Base-by-base conservation (phyloP, 2,113 vertebrate species). In the Sisor rabdophorus region DNA sequence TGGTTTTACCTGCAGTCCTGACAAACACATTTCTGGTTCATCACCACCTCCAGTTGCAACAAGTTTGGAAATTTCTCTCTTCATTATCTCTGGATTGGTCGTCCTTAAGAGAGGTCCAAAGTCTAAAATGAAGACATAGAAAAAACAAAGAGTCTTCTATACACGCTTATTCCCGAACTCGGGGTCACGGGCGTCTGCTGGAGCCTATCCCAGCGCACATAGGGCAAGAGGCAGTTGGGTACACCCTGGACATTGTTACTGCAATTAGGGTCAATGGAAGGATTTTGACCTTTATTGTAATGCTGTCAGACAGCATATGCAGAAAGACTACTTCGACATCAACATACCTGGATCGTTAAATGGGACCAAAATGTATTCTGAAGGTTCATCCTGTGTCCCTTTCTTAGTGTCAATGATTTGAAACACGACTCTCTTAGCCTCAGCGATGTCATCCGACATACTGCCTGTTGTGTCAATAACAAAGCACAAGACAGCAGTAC, bases 391-490 rank as follows among this genome's bases (percentile, higher is more conserved):
- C 55, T 90, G 87, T 0, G 90, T 91, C 82, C 90, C 90, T 72
- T 78, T 88, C 44, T 89, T 89, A 73, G 44, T 73, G 81, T 92
- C 88, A 71, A 92, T 91, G 63, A 93, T 87, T 20, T 85, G 7
- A 13, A 81, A 60, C 40, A 83, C 77, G 0, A 86, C 65, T 0
- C 28, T 47, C 54, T 81, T 87, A 44, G 89, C 89, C 54, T 83
- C 86, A 0, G 32, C 53, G 0, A 93, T 91, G 55, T 91, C 89
- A n/a, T 89, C 80, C 2, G 24, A 4, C 90, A 92, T 93, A 28
- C 91, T 91, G 61, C 86, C 88, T 1, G 90, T 91, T 17, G 90
- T 91, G 82, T 93, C 91, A 32, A 92, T 91, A 2, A 93, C 92
- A 70, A 93, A 92, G 71, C 84, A 88, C 24, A 93, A 68, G 0